phyloP scores from a whole-genome alignment of 35 echinoderm and acorn worm species.

The Apostichopus parvimensis region DNA sequence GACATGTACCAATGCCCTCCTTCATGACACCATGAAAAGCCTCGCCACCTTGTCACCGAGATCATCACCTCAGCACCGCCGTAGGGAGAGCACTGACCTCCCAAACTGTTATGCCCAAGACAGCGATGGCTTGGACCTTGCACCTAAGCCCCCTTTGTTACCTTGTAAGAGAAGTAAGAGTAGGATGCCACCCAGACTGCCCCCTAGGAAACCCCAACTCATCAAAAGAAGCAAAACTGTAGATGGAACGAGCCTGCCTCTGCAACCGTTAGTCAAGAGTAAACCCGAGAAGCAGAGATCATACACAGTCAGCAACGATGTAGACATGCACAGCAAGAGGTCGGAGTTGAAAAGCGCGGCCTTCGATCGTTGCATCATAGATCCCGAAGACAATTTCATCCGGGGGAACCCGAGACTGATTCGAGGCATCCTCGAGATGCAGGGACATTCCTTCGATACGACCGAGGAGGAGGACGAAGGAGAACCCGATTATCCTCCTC shows the following conservation, averaged over 20 bases:
- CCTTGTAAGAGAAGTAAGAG: not conserved
- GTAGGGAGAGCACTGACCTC: not conserved
- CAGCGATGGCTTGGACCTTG: conserved; percentile 15
- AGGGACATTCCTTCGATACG: conserved; percentile 8
- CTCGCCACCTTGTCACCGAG: conserved; percentile 6
- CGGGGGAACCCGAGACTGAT: not conserved
- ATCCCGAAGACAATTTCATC: conserved; percentile 1
- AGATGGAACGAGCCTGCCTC: not conserved
- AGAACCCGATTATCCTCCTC: conserved; percentile 28
- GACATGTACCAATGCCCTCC: not conserved
- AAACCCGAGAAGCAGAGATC: not conserved
- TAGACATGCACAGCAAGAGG: conserved; percentile 10
- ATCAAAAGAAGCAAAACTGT: conserved; percentile 35
- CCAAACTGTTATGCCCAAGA: conserved; percentile 39
- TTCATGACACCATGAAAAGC: conserved; percentile 22
- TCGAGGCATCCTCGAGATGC: conserved; percentile 9
- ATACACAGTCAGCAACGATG: not conserved
- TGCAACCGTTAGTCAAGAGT: not conserved
- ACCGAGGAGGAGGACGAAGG: not conserved
- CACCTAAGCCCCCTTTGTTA: not conserved
- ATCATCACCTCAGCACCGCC: not conserved
- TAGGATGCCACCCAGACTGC: conserved; percentile 25
- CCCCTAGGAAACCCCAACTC: not conserved
- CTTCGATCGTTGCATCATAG: conserved; percentile 10
- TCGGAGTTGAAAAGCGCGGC: conserved; percentile 28